These are phyloP conservation scores for Bergia puertoricense DNA, from an alignment of 92 coral and sea anemone species.

Conservation along the genomic window DNA sequence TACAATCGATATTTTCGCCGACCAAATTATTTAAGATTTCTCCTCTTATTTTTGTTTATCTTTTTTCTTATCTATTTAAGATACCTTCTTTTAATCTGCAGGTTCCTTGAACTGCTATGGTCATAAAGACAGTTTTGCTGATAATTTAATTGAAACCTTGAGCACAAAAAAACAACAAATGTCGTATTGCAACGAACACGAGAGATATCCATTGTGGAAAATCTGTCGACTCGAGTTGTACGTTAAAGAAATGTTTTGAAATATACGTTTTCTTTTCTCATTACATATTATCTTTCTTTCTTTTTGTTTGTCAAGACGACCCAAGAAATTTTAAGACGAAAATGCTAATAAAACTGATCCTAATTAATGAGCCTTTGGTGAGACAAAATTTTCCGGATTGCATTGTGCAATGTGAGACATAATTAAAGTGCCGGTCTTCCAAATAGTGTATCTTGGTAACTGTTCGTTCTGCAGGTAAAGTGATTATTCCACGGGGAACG, in stretches of 20 bases:
- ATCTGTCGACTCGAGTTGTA: too few relatives aligned
- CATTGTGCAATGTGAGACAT: not conserved
- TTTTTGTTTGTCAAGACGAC: not conserved
- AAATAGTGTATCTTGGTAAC: not conserved
- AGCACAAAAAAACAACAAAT: too few relatives aligned
- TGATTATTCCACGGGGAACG: not conserved
- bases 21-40: not conserved
- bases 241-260: not conserved
- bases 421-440: not conserved
- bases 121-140: too few relatives aligned
- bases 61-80: not conserved
- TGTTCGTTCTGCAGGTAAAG: not conserved
- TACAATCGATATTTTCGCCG: not conserved
- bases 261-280: too few relatives aligned
- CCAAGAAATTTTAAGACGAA: not conserved
- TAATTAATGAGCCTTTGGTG: not conserved
- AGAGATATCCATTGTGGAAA: not conserved
- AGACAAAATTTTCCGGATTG: not conserved
- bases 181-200: not conserved
- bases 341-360: not conserved
- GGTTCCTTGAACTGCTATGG: too few relatives aligned
- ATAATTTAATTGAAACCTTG: too few relatives aligned
- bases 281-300: not conserved
- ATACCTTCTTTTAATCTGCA: too few relatives aligned
- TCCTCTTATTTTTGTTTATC: not conserved